Percentiles rank a stretch among this genome's conserved stretches.
These are phyloP conservation scores for Rhizomys pruinosus DNA, from an alignment of 2,113 vertebrate genomes.

Conservation along the genomic window DNA sequence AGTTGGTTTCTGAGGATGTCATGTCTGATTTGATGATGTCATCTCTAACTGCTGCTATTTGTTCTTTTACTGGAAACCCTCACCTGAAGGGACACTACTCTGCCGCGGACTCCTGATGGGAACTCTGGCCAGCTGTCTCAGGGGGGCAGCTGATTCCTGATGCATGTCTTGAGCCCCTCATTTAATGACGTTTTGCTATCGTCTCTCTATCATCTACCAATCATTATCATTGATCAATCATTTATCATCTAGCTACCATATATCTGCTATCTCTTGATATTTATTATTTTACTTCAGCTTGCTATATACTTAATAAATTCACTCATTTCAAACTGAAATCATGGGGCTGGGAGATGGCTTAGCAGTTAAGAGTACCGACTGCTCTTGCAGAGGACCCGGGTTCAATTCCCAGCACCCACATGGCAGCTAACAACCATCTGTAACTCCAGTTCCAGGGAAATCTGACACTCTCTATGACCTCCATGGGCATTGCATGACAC, in stretches of 20 bases:
- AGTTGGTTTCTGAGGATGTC: neutral
- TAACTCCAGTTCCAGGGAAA: too few relatives aligned
- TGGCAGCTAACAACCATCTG: too few relatives aligned
- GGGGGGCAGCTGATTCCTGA: neutral
- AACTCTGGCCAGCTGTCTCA: neutral
- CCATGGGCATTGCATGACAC: too few relatives aligned
- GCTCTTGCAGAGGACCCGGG: too few relatives aligned
- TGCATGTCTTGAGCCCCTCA: too few relatives aligned
- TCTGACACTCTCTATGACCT: too few relatives aligned
- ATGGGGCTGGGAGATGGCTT: too few relatives aligned
- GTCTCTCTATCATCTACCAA: neutral
- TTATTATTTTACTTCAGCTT: neutral
- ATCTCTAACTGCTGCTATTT: neutral
- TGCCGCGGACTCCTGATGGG: too few relatives aligned
- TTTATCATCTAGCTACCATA: neutral
- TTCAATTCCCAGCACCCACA: too few relatives aligned
- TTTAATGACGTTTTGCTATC: neutral
- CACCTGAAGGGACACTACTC: too few relatives aligned
- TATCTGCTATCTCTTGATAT: neutral
- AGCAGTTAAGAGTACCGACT: too few relatives aligned
- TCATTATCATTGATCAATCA: neutral
- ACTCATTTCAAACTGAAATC: neutral
- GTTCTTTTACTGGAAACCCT: neutral
- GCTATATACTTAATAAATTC: neutral
- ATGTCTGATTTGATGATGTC: neutral